Evolutionary conservation across 2,888 invertebrate species (phyloP), one percentile per base, ranked within the genome.

Genomic region (Nymphalis urticae): DNA sequence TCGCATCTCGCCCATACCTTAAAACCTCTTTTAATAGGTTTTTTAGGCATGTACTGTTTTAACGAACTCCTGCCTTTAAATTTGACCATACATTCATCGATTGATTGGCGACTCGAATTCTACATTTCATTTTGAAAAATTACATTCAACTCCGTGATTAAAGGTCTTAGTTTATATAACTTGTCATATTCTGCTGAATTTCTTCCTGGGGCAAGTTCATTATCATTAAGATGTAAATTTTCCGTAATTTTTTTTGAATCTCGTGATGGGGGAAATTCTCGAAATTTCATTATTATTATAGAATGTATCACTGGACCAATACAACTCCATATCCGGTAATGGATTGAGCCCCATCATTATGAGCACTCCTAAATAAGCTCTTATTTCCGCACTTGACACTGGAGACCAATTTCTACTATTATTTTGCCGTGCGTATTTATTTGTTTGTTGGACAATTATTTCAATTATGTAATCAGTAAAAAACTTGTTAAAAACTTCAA

Each of bases 321-420:
- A 78, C 16, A 79, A 68, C 48, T 79, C 77, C 63, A 78, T 72
- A 54, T 79, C 76, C 2, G 78, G 76, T 5, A 80, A 62, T 53
- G 79, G 77, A 71, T 80, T 76, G 62, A 81, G 72, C 36, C 81
- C 81, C 80, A 80, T 82, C 62, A 81, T 63, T 9, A 80, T 78
- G 27, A 81, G 70, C 69, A 81, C 63, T 68, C 80, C 79, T 67
- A 82, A 68, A 66, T 62, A 70, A 36, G 64, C 64, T 24, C 51
- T 76, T 0, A 81, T 76, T 51, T 79, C 79, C 67, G 75, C 54
- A 67, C 64, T 62, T 71, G 72, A 73, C 36, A 77, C 75, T 63
- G 74, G 73, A 70, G 36, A 72, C 76, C 75, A 81, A 63, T 78
- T 73, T 51, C 66, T 63, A 50, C 76, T 75, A 61, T 76, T 74